phyloP scores from a whole-genome alignment of 2,888 invertebrate species.

The Tiphia femorata region DNA sequence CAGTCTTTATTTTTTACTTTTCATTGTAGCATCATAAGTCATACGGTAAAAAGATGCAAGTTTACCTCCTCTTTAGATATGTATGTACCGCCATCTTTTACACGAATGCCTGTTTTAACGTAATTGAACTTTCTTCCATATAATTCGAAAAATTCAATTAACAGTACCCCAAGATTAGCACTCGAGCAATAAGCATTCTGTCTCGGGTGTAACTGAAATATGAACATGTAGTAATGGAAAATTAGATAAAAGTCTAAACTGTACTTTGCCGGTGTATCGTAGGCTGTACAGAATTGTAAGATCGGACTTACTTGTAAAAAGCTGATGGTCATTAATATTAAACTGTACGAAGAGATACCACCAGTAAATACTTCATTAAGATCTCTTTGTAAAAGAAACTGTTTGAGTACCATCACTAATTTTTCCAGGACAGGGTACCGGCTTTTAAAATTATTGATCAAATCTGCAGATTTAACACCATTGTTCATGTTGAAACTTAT shows the following conservation, averaged over 20 bases:
- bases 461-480: constrained; percentile 95
- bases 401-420: constrained; percentile 96
- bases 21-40: too few species aligned
- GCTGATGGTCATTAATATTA: constrained; percentile 98
- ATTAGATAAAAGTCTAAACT: too few species aligned
- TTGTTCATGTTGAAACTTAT: constrained; percentile 99
- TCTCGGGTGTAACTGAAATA: constrained; percentile 84
- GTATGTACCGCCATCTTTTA: constrained; percentile 93
- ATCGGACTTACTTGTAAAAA: constrained; percentile 84
- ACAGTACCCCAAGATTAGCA: constrained; percentile 91
- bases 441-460: constrained; percentile 91
- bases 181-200: constrained; percentile 76
- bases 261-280: too few species aligned
- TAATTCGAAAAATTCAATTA: constrained; percentile 97
- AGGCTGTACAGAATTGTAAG: too few species aligned
- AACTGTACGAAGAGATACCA: constrained; percentile 98
- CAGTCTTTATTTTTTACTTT: too few species aligned
- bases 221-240: not conserved
- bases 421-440: constrained; percentile 92
- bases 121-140: constrained; percentile 98
- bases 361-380: constrained; percentile 99
- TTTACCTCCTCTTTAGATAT: constrained; percentile 89
- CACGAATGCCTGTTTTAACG: constrained; percentile 92
- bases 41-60: too few species aligned
- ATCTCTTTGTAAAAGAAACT: constrained; percentile 97